phyloP scores from a whole-genome alignment of 2,113 vertebrate genomes.

The Pseudonaja textilis region DNA sequence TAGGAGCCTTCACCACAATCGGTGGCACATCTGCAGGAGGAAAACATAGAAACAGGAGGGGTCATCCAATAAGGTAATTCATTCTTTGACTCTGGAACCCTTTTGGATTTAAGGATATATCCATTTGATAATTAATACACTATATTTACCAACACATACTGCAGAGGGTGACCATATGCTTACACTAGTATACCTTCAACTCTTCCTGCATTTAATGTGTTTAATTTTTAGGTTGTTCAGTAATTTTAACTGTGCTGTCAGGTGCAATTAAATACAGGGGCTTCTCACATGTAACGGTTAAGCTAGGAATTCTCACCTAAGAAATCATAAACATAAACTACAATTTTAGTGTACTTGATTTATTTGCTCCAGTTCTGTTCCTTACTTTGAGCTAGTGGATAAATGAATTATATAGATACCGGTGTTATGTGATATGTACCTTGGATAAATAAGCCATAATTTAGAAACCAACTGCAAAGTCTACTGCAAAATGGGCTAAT shows the following conservation, averaged over 20 bases:
- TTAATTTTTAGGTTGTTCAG: background rate
- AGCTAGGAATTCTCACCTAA: background rate
- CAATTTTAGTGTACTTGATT: background rate
- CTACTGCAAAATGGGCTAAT: background rate
- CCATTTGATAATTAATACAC: background rate
- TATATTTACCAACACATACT: background rate
- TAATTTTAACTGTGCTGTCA: background rate
- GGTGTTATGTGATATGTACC: too few species aligned
- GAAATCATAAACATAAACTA: background rate
- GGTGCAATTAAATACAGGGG: background rate
- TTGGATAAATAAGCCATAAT: background rate
- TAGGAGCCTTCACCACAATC: slow-evolving; percentile 35
- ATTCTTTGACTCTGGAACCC: background rate
- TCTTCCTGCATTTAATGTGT: background rate
- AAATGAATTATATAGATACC: background rate
- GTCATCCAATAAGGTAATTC: background rate
- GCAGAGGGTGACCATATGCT: background rate
- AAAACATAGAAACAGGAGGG: slow-evolving; percentile 5
- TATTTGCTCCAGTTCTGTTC: background rate
- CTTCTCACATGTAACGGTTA: background rate
- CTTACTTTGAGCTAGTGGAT: background rate
- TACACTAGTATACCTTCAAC: background rate
- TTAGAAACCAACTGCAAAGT: background rate
- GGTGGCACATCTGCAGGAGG: slow-evolving; percentile 34
- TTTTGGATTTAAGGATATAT: background rate